Evolutionary conservation across 1,140 invertebrate genomes (phyloP).

Genomic region (Chionoecetes opilio): DNA sequence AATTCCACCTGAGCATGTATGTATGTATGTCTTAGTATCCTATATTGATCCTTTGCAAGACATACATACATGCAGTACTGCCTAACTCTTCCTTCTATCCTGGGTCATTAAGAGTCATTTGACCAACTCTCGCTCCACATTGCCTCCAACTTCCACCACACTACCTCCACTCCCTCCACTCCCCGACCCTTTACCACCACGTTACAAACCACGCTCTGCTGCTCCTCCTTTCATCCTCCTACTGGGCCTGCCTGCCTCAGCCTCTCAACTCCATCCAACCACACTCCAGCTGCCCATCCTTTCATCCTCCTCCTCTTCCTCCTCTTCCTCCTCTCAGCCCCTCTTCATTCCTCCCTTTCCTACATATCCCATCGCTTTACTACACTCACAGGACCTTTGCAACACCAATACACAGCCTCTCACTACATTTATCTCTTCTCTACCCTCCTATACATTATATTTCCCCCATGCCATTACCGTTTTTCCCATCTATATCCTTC

Average conservation of each 20-base stretch:
- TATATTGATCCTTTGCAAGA: too few relatives aligned
- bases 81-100: too few relatives aligned
- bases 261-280: not conserved
- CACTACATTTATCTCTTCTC: too few relatives aligned
- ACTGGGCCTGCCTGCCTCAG: not conserved
- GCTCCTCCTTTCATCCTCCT: not conserved
- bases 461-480: too few relatives aligned
- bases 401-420: too few relatives aligned
- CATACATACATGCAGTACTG: too few relatives aligned
- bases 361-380: not conserved
- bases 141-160: not conserved
- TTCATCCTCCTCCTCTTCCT: not conserved
- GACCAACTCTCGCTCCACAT: not conserved
- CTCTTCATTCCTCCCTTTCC: not conserved
- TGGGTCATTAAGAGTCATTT: not conserved
- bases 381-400: not conserved
- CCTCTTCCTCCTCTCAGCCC: not conserved
- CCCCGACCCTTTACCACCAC: not conserved
- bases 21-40: too few relatives aligned
- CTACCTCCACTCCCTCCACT: not conserved
- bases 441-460: too few relatives aligned
- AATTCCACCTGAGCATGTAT: too few relatives aligned
- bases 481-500: too few relatives aligned
- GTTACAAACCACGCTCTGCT: not conserved
- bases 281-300: not conserved